A percentile compares a stretch with the other conserved stretches of the same genome.
Evolutionary conservation across 2,888 invertebrate species (phyloP).

Genomic region (Ethmia dodecea): DNA sequence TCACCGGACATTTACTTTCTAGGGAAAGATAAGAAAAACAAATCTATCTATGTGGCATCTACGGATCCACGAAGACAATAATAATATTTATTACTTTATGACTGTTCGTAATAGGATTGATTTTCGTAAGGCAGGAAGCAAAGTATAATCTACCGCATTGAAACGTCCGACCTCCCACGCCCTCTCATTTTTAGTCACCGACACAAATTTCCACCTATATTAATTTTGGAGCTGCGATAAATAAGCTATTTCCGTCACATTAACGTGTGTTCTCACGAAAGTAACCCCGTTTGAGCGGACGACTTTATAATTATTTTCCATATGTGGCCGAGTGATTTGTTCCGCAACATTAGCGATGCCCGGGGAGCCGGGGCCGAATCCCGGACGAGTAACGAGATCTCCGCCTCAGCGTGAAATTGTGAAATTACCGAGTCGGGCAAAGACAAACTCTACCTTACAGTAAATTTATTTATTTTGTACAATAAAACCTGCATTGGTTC

Average conservation of each 20-base stretch:
- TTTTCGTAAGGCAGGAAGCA: too few species aligned
- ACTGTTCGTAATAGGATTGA: too few species aligned
- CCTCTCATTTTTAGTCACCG: slow-evolving; percentile 1
- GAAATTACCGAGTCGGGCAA: slow-evolving; percentile 53
- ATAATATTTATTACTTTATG: too few species aligned
- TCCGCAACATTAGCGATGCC: slow-evolving; percentile 62
- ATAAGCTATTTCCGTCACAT: slow-evolving; percentile 45
- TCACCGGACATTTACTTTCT: slow-evolving; percentile 25
- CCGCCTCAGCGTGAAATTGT: slow-evolving; percentile 71
- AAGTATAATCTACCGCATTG: too few species aligned
- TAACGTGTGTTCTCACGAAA: slow-evolving; percentile 34
- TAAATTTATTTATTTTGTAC: too few species aligned
- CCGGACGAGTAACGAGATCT: slow-evolving; percentile 63
- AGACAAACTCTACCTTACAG: background rate
- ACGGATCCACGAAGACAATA: too few species aligned
- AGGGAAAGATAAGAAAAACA: slow-evolving; percentile 36
- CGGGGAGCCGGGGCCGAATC: slow-evolving; percentile 50
- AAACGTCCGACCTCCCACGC: slow-evolving; percentile 11
- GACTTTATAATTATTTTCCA: slow-evolving; percentile 67
- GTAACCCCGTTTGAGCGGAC: slow-evolving; percentile 41
- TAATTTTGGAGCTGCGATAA: slow-evolving; percentile 28
- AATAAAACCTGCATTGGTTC: too few species aligned
- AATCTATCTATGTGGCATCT: too few species aligned
- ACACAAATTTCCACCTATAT: slow-evolving; percentile 15
- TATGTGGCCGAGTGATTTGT: slow-evolving; percentile 63